phyloP scores from a whole-genome alignment of 2,797 vertebrate species.

The Pristis pectinata region DNA sequence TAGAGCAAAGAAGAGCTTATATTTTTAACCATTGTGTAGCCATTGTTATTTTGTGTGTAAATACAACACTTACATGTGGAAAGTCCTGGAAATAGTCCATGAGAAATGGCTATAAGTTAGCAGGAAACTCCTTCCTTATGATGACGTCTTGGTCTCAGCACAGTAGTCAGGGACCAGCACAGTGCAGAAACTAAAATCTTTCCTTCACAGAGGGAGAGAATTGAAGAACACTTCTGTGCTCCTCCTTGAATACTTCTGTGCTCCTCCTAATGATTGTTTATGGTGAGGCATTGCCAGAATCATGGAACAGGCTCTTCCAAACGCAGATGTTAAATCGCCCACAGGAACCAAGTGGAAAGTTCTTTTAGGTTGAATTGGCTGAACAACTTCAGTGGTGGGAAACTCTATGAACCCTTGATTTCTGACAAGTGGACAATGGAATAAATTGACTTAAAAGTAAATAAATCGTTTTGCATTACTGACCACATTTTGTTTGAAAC shows the following conservation, averaged over 20 bases:
- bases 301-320: no score
- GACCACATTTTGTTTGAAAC: neutral
- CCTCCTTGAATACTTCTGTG: neutral
- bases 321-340: neutral
- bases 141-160: neutral
- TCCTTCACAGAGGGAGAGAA: neutral
- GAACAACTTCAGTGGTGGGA: neutral
- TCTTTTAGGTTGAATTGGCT: neutral
- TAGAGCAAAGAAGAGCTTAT: neutral
- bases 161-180: neutral
- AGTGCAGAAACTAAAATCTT: neutral
- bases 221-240: neutral
- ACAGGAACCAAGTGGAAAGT: neutral
- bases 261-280: neutral
- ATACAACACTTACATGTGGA: neutral
- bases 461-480: neutral
- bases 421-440: neutral
- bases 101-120: neutral
- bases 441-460: neutral
- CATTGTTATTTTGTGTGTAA: neutral
- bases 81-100: neutral
- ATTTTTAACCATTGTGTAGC: neutral
- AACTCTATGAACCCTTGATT: neutral
- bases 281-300: neutral
- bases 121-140: neutral